Evolutionary conservation across 2,888 invertebrate species (phyloP), one percentile per base, ranked within the genome.

Genomic region (Torymus tubicola): DNA sequence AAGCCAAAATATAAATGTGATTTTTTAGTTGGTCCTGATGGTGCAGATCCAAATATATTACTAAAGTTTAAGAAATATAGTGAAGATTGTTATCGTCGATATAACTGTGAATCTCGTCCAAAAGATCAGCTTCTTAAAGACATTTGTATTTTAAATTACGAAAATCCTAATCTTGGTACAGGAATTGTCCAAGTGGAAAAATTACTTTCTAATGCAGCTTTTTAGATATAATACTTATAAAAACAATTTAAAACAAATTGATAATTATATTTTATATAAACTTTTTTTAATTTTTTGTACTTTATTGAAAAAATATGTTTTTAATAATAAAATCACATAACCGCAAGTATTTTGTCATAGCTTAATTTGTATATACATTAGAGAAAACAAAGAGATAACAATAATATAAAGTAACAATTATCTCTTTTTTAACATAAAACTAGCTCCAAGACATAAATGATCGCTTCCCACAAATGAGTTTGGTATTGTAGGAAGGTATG

Each of bases 401-500:
- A 73, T 18, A 21, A 63, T 64, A 13, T 21, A 50, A 50, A 18
- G 31, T 57, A 24, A 55, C n/a, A 69, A 18, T 78, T 71, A 80
- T 72, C 81, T 72, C 61, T 83, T 82, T 74, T 85, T 89, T 85
- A 95, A 89, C 82, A 93, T 92, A 91, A 97, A 97, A 80, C 93
- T 92, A 0, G 95, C 96, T 1, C 94, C 93, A n/a, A 97, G 91
- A 18, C 95, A 93, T n/a, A 96, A 93, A 89, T 98, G 98, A 91
- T 98, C 98, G 0, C 97, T 97, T 0, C 96, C 96, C 73, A 94
- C 92, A 1, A 91, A 91, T 63, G 92, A 90, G 89, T 97, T 98
- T 21, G 98, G 98, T 85, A 98, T 93, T 11, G 88, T 88, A 1
- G 92, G 94, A 50, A 93, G 88, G 13, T 21, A 74, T 76, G 83